Evolutionary conservation across 2,888 invertebrate species (phyloP), one percentile per base, ranked within the genome.

Genomic region (Drosophila mercatorum): DNA sequence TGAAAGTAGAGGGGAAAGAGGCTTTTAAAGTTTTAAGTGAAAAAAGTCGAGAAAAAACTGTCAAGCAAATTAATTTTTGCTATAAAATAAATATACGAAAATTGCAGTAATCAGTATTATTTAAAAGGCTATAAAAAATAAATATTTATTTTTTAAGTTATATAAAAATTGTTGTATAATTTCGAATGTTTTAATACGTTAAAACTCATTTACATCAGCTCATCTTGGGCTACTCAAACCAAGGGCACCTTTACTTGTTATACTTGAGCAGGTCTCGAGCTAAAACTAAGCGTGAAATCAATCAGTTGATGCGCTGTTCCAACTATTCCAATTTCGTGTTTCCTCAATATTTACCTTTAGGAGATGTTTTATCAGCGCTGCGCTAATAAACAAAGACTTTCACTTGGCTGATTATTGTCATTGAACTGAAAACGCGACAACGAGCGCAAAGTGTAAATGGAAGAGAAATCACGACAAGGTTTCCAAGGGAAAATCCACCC

Each of bases 321-420:
- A n/a, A 26, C 55, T 41, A 31, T 41, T 59, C 40, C 49, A 31
- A 52, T 65, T 57, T 57, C 60, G 28, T 10, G 8, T 31, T 46
- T 17, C 28, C 12, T 52, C 38, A 73, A 51, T 53, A 47, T 52
- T 44, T 59, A 44, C 46, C 67, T 58, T 31, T 34, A 10, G 61
- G 14, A 61, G 67, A 61, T 70, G 57, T 67, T 64, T 74, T 64
- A 70, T 66, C 72, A 75, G 46, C 56, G 46, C 44, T n/a, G 59
- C 70, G 87, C 74, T 76, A 83, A 86, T 83, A 86, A 86, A 71
- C 75, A 83, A 83, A 86, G 75, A 69, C 67, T 76, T 81, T 76
- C 72, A 62, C 76, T 57, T 68, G 74, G 75, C 76, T 86, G 86
- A 88, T 82, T 86, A 82, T 86, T 82, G 75, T 80, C 84, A 82